Evolutionary conservation across 2,113 vertebrate species (phyloP).

Genomic region (Silurus asotus): DNA sequence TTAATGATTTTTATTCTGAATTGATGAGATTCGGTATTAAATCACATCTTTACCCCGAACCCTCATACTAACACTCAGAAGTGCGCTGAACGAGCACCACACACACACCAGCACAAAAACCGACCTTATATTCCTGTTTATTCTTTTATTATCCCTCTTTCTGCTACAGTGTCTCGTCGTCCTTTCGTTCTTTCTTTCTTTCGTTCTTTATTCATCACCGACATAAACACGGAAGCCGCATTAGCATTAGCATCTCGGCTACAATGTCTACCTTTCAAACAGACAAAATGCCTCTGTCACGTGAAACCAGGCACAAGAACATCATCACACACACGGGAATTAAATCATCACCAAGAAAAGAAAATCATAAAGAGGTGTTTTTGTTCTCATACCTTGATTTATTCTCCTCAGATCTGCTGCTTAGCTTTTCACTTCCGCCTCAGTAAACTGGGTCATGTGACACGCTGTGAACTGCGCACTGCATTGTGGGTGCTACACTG

Average conservation of each 20-base stretch:
- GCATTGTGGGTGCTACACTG: constrained; percentile 3
- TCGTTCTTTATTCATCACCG: background rate
- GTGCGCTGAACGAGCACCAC: background rate
- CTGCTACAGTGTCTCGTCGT: background rate
- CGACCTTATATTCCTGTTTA: too few species aligned
- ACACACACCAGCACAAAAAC: too few species aligned
- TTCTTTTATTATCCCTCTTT: background rate
- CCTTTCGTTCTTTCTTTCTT: background rate
- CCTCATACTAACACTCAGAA: background rate
- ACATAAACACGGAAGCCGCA: constrained; percentile 20
- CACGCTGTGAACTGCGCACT: background rate
- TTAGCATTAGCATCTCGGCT: constrained; percentile 4
- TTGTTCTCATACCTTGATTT: background rate
- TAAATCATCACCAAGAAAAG: background rate
- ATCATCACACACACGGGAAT: background rate
- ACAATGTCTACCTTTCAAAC: background rate
- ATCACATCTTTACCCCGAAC: background rate
- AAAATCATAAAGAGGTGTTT: background rate
- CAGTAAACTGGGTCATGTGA: constrained; percentile 1
- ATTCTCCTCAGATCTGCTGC: background rate
- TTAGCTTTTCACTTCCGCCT: constrained; percentile 25
- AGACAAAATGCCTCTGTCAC: background rate
- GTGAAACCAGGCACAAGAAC: background rate
- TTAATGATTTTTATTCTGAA: too few species aligned
- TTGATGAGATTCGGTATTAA: background rate